Evolutionary conservation across 2,888 invertebrate genomes (phyloP).

Genomic region (Spisula solida): DNA sequence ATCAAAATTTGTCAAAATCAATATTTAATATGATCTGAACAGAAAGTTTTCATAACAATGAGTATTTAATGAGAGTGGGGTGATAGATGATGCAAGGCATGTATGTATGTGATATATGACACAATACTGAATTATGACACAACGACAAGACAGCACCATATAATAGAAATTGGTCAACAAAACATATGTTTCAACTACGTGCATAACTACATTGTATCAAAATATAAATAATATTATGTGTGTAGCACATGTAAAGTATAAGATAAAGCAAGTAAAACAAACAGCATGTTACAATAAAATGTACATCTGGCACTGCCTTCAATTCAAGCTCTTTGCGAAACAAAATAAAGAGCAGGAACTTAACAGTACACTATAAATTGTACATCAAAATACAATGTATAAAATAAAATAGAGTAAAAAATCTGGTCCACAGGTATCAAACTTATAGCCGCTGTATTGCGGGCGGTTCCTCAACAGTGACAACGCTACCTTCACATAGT

Average conservation of each 20-base stretch:
- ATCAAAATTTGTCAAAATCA: no score
- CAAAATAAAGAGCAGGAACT: conserved; percentile 36
- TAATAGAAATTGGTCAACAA: background rate
- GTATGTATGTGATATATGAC: background rate
- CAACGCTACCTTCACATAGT: no score
- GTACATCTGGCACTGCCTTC: background rate
- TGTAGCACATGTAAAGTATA: conserved; percentile 14
- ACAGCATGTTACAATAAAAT: background rate
- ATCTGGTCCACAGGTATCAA: background rate
- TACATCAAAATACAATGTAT: background rate
- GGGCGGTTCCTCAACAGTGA: no score
- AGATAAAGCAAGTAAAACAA: conserved; percentile 4
- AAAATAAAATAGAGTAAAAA: background rate
- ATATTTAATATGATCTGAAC: no score
- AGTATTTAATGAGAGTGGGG: background rate
- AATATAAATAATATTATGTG: conserved; percentile 16
- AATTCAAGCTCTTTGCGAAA: conserved; percentile 42
- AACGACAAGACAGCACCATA: conserved; percentile 19
- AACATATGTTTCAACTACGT: background rate
- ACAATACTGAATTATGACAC: conserved; percentile 5
- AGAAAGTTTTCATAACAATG: background rate
- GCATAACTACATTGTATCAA: background rate
- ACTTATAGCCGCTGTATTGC: no score
- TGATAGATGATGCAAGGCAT: background rate
- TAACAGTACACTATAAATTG: background rate